Evolutionary conservation across 2,113 vertebrate genomes (phyloP).

Genomic region (Zootoca vivipara): DNA sequence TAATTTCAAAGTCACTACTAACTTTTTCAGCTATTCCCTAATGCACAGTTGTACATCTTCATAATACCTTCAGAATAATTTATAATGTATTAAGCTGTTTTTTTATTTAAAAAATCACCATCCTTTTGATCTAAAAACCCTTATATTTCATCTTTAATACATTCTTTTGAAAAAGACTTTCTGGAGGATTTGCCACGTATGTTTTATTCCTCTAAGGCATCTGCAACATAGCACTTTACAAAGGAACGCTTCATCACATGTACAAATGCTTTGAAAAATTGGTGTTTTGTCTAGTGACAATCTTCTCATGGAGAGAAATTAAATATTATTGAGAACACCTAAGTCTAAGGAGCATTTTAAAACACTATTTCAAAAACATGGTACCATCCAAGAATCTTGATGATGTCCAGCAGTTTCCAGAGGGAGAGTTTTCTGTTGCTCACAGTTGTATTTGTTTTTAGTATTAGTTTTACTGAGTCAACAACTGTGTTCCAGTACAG

Average conservation of each 20-base stretch:
- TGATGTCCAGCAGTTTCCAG: slow-evolving; percentile 13
- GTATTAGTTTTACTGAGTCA: slow-evolving; percentile 11
- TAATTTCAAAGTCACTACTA: slow-evolving; percentile 74
- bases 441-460: background rate
- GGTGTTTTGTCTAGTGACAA: slow-evolving; percentile 53
- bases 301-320: slow-evolving; percentile 55
- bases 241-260: slow-evolving; percentile 64
- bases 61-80: slow-evolving; percentile 82
- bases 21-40: slow-evolving; percentile 65
- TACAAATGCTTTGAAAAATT: slow-evolving; percentile 60
- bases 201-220: slow-evolving; percentile 74
- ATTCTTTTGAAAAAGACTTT: slow-evolving; percentile 75
- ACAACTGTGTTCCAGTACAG: slow-evolving; percentile 29
- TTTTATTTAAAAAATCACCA: slow-evolving; percentile 74
- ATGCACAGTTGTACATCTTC: slow-evolving; percentile 74
- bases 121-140: slow-evolving; percentile 85
- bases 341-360: slow-evolving; percentile 20
- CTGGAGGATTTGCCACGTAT: slow-evolving; percentile 73
- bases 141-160: slow-evolving; percentile 86
- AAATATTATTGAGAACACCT: slow-evolving; percentile 29
- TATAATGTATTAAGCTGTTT: slow-evolving; percentile 77
- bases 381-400: slow-evolving; percentile 33
- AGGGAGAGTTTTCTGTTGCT: background rate
- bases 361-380: slow-evolving; percentile 38
- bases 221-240: slow-evolving; percentile 60